phyloP scores from a whole-genome alignment of 2,797 vertebrate species.

The Acanthurus tractus region DNA sequence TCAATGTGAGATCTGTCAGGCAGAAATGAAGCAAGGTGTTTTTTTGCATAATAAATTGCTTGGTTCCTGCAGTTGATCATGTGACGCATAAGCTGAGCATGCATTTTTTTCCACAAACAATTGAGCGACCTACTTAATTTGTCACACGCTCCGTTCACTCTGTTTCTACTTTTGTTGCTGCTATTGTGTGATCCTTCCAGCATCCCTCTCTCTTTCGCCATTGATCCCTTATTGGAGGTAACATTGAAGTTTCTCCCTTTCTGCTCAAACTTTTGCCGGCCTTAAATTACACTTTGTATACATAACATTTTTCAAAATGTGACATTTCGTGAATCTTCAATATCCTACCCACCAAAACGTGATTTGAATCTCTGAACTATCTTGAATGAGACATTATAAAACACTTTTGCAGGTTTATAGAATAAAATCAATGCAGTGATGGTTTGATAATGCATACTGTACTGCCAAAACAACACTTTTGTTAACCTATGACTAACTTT shows the following conservation, averaged over 20 bases:
- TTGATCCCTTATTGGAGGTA: slow-evolving; percentile 4
- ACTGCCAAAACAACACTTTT: slow-evolving; percentile 3
- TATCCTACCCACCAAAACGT: background rate
- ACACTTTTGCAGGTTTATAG: background rate
- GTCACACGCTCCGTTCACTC: slow-evolving; percentile 1
- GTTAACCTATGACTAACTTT: background rate
- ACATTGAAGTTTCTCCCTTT: slow-evolving; percentile 5
- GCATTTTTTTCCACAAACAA: slow-evolving; percentile 39
- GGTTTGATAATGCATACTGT: background rate
- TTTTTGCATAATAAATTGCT: slow-evolving; percentile 26
- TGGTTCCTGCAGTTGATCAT: slow-evolving; percentile 15
- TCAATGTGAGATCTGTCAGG: slow-evolving; percentile 1
- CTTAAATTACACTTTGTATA: slow-evolving; percentile 2
- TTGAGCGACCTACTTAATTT: slow-evolving; percentile 39
- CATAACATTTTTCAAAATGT: slow-evolving; percentile 5
- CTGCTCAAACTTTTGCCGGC: background rate
- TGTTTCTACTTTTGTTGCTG: slow-evolving; percentile 1
- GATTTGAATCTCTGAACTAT: background rate
- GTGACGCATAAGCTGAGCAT: slow-evolving; percentile 35
- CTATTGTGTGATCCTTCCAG: background rate
- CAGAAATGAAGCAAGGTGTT: slow-evolving; percentile 25
- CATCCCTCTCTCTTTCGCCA: background rate
- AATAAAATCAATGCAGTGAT: background rate
- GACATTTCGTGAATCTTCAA: slow-evolving; percentile 16
- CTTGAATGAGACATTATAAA: slow-evolving; percentile 9